Percentiles rank a stretch among this genome's conserved stretches.
Conservation (phyloP, 2,888 invertebrate species). For the Poecilus cupreus region DNA sequence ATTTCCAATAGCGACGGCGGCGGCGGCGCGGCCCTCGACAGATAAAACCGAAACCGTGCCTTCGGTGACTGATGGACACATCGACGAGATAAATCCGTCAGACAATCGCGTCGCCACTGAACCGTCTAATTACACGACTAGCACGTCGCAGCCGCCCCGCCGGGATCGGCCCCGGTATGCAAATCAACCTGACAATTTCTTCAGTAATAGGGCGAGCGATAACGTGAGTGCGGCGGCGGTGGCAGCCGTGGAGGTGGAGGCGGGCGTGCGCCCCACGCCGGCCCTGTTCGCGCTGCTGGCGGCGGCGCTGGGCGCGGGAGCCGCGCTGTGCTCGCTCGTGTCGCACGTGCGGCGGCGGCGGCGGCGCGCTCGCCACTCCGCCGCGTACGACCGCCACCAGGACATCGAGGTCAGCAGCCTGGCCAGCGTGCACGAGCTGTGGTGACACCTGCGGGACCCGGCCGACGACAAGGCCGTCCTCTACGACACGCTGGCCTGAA, state of each 20-base stretch:
- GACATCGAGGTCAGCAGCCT: constrained; percentile 78
- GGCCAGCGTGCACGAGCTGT: constrained; percentile 79
- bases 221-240: constrained; percentile 62
- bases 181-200: constrained; percentile 62
- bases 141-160: neutral
- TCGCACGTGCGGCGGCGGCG: constrained; percentile 70
- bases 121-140: constrained; percentile 52
- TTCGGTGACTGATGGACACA: constrained; percentile 52
- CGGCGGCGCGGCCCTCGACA: constrained; percentile 60
- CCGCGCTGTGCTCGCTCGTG: constrained; percentile 73
- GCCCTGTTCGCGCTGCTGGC: constrained; percentile 76
- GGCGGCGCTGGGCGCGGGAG: constrained; percentile 75
- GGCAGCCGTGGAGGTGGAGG: constrained; percentile 60
- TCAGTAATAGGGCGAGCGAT: constrained; percentile 59
- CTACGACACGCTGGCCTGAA: constrained; percentile 66
- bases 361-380: constrained; percentile 67
- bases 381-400: constrained; percentile 67
- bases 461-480: constrained; percentile 72
- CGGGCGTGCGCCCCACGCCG: constrained; percentile 73
- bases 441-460: constrained; percentile 80
- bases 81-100: constrained; percentile 50
- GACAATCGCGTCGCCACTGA: constrained; percentile 44
- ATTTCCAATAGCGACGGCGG: constrained; percentile 65
- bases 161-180: constrained; percentile 52
- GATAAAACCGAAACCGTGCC: constrained; percentile 59